A percentile compares a stretch with the other conserved stretches of the same genome.
Evolutionary conservation across 1,140 invertebrate species (phyloP).

Genomic region (Micrasema minimum): DNA sequence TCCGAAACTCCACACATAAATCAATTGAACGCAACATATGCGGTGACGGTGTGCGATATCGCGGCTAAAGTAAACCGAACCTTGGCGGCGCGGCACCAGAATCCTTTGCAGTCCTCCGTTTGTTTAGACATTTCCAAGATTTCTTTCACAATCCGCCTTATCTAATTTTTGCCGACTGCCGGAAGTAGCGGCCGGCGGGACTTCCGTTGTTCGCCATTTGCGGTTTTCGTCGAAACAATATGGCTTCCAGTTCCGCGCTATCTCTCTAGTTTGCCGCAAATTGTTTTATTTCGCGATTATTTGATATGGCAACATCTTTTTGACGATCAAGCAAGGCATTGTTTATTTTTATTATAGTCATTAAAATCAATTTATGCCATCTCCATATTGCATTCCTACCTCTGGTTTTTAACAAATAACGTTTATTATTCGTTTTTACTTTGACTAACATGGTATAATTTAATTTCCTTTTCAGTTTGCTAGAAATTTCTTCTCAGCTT

Average conservation of each 20-base stretch:
- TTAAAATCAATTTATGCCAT: too few species aligned
- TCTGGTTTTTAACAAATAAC: too few species aligned
- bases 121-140: conserved; percentile 26
- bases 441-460: too few species aligned
- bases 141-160: conserved; percentile 29
- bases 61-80: conserved; percentile 15
- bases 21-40: conserved; percentile 4
- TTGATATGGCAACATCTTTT: background rate
- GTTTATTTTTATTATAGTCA: too few species aligned
- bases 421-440: too few species aligned
- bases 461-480: background rate
- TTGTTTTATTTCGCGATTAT: conserved; percentile 18
- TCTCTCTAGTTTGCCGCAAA: conserved; percentile 22
- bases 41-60: background rate
- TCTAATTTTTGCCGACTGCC: conserved; percentile 29
- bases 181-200: conserved; percentile 36
- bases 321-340: conserved; percentile 3
- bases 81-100: background rate
- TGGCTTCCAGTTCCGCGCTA: conserved; percentile 21
- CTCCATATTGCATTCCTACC: too few species aligned
- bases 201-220: conserved; percentile 42
- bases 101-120: background rate
- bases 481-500: conserved; percentile 7
- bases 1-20: conserved; percentile 14
- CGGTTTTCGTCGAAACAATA: conserved; percentile 42